Base-by-base conservation (phyloP, 2,113 vertebrate species). In the Leucopsar rothschildi region DNA sequence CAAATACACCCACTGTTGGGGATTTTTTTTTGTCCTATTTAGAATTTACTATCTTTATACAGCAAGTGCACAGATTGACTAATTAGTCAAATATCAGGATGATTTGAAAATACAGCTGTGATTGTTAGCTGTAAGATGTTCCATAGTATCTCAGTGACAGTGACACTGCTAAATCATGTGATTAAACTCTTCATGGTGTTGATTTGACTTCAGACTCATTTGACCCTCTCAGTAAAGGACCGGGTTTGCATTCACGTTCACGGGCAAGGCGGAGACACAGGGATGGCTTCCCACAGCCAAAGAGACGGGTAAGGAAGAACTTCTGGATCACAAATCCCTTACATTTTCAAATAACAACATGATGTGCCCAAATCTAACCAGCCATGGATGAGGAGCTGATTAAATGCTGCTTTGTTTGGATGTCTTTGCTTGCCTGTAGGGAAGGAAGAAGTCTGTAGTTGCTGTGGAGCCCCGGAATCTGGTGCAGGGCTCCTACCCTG, bases 271-370 rank as follows among this genome's bases (percentile, higher is more conserved):
- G 98, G 96, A 98, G 98, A 95, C 98, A 98, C 71, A 96, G 98
- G 94, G 99, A 99, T 11, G 98, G 98, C 77, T 99, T 98, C 64
- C 98, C 98, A 2, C 96, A 98, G 84, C 98, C 99, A 11, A 99
- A 99, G 60, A 96, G 98, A 97, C 95, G 96, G 98, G 99, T 99
- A 98, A 99, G 98, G 91, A 96, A 80, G 6, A 18, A 3, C 40
- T 20, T 13, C 33, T 78, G 57, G 39, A 57, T 4, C 40, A 53
- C 81, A 31, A 7, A 33, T 9, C 29, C 85, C 24, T 50, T 17
- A 2, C 11, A 5, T 57, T 61, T 59, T 45, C 24, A 29, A 72
- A 37, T 6, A 12, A 13, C 12, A 27, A 5, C 6, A 1, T 50
- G 11, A 4, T 4, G 4, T 64, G n/a, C 33, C 3, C 40, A 55